Evolutionary conservation across 2,113 vertebrate genomes (phyloP).

Genomic region (Chaetodon trifascialis): DNA sequence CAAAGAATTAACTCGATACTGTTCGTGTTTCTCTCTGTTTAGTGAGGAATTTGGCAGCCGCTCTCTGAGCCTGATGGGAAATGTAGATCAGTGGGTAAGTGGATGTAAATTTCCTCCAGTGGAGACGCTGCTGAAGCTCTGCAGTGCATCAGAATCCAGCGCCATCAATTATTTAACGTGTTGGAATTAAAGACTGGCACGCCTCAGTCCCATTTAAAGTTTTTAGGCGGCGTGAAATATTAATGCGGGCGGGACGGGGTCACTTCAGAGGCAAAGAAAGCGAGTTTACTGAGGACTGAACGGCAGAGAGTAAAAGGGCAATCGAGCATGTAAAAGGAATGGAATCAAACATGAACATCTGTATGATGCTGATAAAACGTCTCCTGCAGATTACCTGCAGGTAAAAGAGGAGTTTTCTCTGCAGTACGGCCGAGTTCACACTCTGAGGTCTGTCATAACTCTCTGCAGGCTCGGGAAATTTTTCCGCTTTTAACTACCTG

Average conservation of each 20-base stretch:
- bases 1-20: neutral
- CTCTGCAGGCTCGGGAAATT: neutral
- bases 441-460: neutral
- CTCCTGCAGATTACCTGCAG: constrained; percentile 16
- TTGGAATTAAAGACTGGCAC: constrained; percentile 56
- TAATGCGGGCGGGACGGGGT: constrained; percentile 37
- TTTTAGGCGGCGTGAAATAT: constrained; percentile 65
- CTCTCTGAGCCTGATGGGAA: constrained; percentile 55
- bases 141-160: constrained; percentile 54
- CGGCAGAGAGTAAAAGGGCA: constrained; percentile 4
- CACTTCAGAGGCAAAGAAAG: constrained; percentile 8
- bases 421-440: neutral
- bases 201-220: constrained; percentile 58
- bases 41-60: constrained; percentile 13
- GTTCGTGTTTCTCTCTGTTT: constrained; percentile 8
- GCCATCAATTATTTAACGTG: constrained; percentile 63
- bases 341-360: constrained; percentile 17
- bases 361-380: constrained; percentile 19
- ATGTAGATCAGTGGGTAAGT: constrained; percentile 58
- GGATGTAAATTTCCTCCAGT: constrained; percentile 52
- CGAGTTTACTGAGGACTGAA: constrained; percentile 25
- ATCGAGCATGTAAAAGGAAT: neutral
- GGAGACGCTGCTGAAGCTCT: constrained; percentile 25
- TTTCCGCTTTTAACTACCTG: neutral
- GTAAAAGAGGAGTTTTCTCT: neutral